Evolutionary conservation across 2,113 vertebrate genomes (phyloP).

Genomic region (Capreolus pygargus): DNA sequence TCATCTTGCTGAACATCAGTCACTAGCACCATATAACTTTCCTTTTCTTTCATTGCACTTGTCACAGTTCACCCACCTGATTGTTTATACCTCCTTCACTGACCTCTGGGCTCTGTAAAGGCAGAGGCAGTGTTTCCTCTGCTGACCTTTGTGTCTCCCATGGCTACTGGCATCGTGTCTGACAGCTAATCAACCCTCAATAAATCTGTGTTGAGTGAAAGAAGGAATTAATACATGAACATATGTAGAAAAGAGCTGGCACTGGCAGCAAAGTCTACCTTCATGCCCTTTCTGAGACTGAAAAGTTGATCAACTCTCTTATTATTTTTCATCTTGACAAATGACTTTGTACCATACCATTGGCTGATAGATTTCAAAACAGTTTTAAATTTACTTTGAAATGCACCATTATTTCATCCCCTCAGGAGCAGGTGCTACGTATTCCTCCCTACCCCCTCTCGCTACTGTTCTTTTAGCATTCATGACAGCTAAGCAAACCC

Average conservation of each 20-base stretch:
- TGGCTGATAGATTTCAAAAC: slow-evolving; percentile 60
- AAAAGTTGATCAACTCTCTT: slow-evolving; percentile 23
- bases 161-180: not conserved
- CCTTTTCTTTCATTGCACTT: not conserved
- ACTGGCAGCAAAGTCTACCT: not conserved
- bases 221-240: not conserved
- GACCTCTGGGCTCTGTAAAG: not conserved
- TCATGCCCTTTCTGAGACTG: not conserved
- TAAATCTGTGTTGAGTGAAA: not conserved
- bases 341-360: slow-evolving; percentile 18
- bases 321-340: slow-evolving; percentile 52
- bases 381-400: slow-evolving; percentile 58
- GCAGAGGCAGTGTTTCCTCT: not conserved
- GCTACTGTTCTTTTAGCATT: slow-evolving; percentile 24
- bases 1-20: not conserved
- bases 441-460: not conserved
- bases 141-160: not conserved
- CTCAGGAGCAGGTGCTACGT: not conserved
- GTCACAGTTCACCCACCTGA: not conserved
- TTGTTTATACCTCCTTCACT: not conserved
- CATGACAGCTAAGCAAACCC: not conserved
- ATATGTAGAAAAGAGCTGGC: not conserved
- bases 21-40: not conserved
- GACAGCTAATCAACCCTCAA: not conserved
- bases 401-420: slow-evolving; percentile 25